These are phyloP conservation scores for Apomyelois bistriatella DNA, from an alignment of 2,888 invertebrate genomes.

Conservation along the genomic window DNA sequence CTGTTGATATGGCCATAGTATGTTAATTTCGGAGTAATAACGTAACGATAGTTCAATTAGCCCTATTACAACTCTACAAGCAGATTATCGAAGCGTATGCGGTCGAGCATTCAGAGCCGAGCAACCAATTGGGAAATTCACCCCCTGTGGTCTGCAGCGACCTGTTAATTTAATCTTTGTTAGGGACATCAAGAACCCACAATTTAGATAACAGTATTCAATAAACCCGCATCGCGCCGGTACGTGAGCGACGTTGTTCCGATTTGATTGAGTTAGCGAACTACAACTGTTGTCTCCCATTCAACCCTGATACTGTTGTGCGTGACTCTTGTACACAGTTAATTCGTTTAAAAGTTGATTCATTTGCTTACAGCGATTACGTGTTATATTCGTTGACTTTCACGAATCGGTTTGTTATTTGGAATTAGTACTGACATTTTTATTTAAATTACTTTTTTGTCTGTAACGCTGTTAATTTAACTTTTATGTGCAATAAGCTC, in stretches of 20 bases:
- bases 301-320: conserved; percentile 30
- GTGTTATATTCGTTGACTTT: neutral
- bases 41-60: conserved; percentile 62
- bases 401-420: neutral
- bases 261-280: conserved; percentile 68
- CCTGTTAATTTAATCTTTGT: conserved; percentile 73
- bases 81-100: conserved; percentile 55
- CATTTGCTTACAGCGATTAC: conserved; percentile 4
- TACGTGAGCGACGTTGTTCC: conserved; percentile 51
- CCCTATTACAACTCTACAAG: conserved; percentile 56
- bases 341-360: conserved; percentile 18
- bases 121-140: conserved; percentile 54
- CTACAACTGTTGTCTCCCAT: conserved; percentile 43
- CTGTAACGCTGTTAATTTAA: neutral
- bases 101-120: conserved; percentile 52
- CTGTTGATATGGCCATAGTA: conserved; percentile 23
- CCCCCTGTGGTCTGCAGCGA: conserved; percentile 49
- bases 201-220: conserved; percentile 73
- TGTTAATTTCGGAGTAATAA: conserved; percentile 39
- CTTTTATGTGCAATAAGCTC: no score
- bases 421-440: neutral
- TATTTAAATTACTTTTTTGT: neutral
- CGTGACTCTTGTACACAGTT: conserved; percentile 19
- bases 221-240: conserved; percentile 44
- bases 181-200: conserved; percentile 61